A percentile compares a stretch with the other conserved stretches of the same genome.
These are phyloP conservation scores for Hydrophis major DNA, from an alignment of 2,797 vertebrate species.

Conservation along the genomic window DNA sequence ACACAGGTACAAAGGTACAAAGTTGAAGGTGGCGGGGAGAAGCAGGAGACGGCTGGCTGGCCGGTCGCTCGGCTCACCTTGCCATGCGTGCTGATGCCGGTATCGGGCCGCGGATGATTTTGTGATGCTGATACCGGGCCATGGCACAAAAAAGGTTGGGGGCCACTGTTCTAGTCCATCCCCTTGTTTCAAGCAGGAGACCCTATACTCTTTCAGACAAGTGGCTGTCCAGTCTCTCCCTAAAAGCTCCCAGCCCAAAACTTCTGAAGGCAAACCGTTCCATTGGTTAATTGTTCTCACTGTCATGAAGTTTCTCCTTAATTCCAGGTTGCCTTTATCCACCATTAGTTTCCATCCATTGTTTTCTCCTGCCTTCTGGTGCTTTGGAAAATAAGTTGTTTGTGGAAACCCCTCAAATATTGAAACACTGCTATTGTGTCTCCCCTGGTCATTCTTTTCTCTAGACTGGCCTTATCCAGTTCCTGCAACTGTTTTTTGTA, in stretches of 20 bases:
- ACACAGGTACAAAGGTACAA: too few species aligned
- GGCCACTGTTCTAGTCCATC: too few species aligned
- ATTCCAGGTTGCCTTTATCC: neutral
- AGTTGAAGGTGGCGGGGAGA: too few species aligned
- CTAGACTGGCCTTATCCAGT: neutral
- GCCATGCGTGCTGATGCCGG: too few species aligned
- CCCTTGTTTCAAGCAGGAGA: too few species aligned
- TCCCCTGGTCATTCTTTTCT: too few species aligned
- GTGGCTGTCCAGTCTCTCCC: neutral
- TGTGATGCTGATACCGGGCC: too few species aligned
- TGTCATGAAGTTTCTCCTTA: neutral
- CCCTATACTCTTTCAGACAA: neutral
- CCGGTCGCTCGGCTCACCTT: too few species aligned
- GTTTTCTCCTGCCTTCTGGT: neutral
- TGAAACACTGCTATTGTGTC: neutral
- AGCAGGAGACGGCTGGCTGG: too few species aligned
- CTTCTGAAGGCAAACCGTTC: neutral
- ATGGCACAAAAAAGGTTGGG: too few species aligned
- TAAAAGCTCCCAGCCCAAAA: neutral
- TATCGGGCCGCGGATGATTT: too few species aligned
- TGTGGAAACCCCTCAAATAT: neutral
- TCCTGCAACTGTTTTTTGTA: neutral
- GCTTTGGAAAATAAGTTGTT: neutral
- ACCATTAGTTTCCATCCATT: neutral
- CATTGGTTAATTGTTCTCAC: neutral